phyloP scores from a whole-genome alignment of 2,888 invertebrate genomes.

The Pristionchus fissidentatus region DNA sequence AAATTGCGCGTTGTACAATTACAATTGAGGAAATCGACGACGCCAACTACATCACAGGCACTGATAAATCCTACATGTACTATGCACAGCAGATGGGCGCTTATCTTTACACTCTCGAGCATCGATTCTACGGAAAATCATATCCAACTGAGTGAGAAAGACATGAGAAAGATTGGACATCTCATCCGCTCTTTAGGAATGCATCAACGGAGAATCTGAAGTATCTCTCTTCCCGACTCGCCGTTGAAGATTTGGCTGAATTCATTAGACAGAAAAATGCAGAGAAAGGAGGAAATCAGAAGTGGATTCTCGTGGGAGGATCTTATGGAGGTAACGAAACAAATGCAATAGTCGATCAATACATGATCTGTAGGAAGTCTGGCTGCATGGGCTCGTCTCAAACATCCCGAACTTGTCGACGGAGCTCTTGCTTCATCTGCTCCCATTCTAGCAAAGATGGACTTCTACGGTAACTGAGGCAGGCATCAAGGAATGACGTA shows the following conservation, averaged over 20 bases:
- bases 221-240: constrained; percentile 82
- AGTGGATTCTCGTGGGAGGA: constrained; percentile 55
- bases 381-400: constrained; percentile 89
- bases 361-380: constrained; percentile 81
- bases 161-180: background rate
- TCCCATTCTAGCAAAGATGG: constrained; percentile 87
- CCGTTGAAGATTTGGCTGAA: constrained; percentile 86
- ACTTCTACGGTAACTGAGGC: constrained; percentile 83
- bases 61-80: background rate
- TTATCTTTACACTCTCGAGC: constrained; percentile 89
- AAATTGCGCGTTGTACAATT: background rate
- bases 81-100: constrained; percentile 85
- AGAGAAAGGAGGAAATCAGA: background rate
- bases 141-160: constrained; percentile 85
- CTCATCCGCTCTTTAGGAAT: constrained; percentile 82
- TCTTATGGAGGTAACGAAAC: constrained; percentile 56
- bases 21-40: background rate
- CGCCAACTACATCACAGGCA: background rate
- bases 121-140: constrained; percentile 93
- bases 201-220: constrained; percentile 85
- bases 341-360: background rate
- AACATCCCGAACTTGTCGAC: constrained; percentile 88
- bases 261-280: constrained; percentile 81
- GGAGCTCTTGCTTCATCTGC: constrained; percentile 92
- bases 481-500: background rate